Evolutionary conservation across 2,113 vertebrate species (phyloP), one percentile per base, ranked within the genome.

Genomic region (Catharus minimus): DNA sequence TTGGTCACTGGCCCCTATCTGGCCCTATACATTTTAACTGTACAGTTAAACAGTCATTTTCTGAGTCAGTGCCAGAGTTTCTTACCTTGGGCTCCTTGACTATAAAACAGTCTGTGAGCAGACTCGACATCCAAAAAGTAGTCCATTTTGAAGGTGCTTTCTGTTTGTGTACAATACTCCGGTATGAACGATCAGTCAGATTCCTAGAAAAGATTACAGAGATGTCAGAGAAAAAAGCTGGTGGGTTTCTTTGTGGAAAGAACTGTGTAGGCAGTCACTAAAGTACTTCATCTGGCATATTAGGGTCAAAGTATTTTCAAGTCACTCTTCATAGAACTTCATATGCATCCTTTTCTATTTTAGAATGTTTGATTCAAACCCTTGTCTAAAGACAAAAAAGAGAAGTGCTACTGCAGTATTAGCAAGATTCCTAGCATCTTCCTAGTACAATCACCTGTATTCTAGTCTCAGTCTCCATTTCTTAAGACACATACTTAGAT

Each of bases 21-120:
- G 33, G 15, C 41, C 27, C 27, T n/a, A 6, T 28, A 30, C 22
- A 20, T 55, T 49, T 88, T 39, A 83, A 49, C 11, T 11, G 21
- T 27, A 66, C 24, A 27, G 16, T 77, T 56, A 65, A 77, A 77
- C 33, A 65, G 21, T 58, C 0, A 9, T 87, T 82, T 86, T 71
- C 46, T 67, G 72, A 61, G 53, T 39, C 30, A 60, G 38, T 62
- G 50, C 32, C 30, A 53, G 57, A 41, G 52, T 85, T 77, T 86
- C 88, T 97, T 98, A 98, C 98, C 98, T 98, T 98, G 98, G 86
- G 98, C 98, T 95, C 98, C 98, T 96, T 98, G 98, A 74, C 97
- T 98, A 88, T 98, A 98, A 94, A 98, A 98, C 93, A 98, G 97
- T 87, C 98, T 97, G 38, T 98, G 98, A 93, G 98, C 97, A 24